A percentile compares a stretch with the other conserved stretches of the same genome.
phyloP scores from a whole-genome alignment of 2,888 invertebrate genomes.

The Opisthograptis luteolata region DNA sequence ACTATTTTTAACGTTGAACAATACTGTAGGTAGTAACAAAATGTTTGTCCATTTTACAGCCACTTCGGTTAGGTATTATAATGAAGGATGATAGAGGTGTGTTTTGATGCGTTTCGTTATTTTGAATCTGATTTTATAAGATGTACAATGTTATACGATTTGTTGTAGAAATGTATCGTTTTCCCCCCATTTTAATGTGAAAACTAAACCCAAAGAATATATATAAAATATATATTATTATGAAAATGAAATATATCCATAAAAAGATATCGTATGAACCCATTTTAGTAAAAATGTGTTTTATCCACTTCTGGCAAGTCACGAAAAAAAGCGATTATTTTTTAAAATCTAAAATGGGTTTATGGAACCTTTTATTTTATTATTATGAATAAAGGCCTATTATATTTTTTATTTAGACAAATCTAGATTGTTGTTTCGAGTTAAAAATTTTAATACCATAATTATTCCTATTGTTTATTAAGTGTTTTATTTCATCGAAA shows the following conservation, averaged over 20 bases:
- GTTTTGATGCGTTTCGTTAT: background rate
- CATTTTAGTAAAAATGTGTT: too few relatives aligned
- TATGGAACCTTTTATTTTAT: too few relatives aligned
- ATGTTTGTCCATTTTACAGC: conserved; percentile 32
- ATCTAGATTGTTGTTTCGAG: conserved; percentile 20
- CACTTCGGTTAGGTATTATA: background rate
- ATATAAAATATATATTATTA: background rate
- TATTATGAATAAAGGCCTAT: too few relatives aligned
- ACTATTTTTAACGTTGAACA: conserved; percentile 12
- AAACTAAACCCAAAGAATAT: conserved; percentile 42
- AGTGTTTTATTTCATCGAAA: conserved; percentile 47
- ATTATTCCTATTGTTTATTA: conserved; percentile 67
- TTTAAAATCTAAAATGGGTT: too few relatives aligned
- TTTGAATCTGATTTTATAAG: conserved; percentile 10
- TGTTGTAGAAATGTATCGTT: background rate
- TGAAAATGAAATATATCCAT: conserved; percentile 18
- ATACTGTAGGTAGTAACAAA: conserved; percentile 33
- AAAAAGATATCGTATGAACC: too few relatives aligned
- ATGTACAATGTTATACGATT: conserved; percentile 9
- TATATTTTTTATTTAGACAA: conserved; percentile 13
- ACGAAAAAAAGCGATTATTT: too few relatives aligned
- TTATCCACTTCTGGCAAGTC: too few relatives aligned
- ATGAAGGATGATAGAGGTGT: background rate
- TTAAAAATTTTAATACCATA: conserved; percentile 43
- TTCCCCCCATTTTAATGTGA: background rate